Conservation (phyloP, 1,140 invertebrate species). For the Acromyrmex heyeri region DNA sequence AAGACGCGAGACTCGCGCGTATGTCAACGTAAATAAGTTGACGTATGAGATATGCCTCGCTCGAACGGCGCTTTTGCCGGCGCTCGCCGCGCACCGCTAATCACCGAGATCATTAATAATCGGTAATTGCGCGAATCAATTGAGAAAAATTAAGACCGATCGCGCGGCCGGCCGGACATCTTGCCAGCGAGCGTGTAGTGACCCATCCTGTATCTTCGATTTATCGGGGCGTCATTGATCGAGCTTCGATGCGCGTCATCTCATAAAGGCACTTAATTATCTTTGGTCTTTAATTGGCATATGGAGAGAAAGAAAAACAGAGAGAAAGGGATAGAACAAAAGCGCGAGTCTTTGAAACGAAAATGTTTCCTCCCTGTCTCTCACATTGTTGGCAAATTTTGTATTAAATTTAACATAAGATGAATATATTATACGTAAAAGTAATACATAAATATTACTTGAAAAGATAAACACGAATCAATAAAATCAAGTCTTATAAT, state of each 20-base stretch:
- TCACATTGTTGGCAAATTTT: background rate
- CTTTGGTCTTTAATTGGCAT: constrained; percentile 32
- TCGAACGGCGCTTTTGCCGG: constrained; percentile 27
- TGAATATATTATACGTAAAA: no score
- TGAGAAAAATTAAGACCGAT: constrained; percentile 62
- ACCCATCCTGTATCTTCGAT: constrained; percentile 42
- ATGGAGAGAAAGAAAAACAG: background rate
- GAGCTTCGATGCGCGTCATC: constrained; percentile 41
- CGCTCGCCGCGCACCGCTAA: constrained; percentile 47
- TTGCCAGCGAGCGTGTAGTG: constrained; percentile 22
- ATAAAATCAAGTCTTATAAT: no score
- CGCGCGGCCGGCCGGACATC: constrained; percentile 33
- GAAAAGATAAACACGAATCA: no score
- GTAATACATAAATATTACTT: no score
- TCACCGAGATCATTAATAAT: constrained; percentile 69
- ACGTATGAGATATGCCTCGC: constrained; percentile 28
- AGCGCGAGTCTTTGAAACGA: background rate
- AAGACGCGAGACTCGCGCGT: constrained; percentile 26
- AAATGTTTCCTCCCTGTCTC: background rate
- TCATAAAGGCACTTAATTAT: constrained; percentile 55
- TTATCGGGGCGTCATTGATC: constrained; percentile 53
- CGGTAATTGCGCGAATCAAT: constrained; percentile 68
- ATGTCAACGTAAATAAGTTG: constrained; percentile 65
- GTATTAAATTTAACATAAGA: no score
- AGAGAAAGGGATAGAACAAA: background rate